A percentile compares a stretch with the other conserved stretches of the same genome.
Conservation (phyloP, 2,888 invertebrate species). For the Thalpophila matura region DNA sequence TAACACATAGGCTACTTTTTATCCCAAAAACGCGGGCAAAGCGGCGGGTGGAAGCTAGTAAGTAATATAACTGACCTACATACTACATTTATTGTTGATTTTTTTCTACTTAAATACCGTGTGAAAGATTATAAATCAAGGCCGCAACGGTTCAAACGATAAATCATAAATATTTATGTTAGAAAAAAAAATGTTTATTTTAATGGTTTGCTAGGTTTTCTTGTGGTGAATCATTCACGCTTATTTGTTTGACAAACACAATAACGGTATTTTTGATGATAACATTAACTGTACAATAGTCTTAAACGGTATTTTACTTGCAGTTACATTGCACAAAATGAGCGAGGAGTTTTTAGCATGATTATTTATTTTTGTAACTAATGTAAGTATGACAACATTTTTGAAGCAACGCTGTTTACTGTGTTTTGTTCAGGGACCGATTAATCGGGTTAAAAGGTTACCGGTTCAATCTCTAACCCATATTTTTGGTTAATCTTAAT, state of each 20-base stretch:
- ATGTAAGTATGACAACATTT: neutral
- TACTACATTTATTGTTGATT: too few species aligned
- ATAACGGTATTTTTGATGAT: slow-evolving; percentile 25
- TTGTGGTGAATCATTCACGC: slow-evolving; percentile 11
- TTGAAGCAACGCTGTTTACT: too few species aligned
- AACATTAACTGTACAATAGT: slow-evolving; percentile 2
- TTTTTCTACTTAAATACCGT: neutral
- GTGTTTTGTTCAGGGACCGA: too few species aligned
- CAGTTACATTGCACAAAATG: neutral
- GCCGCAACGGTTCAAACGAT: slow-evolving; percentile 2
- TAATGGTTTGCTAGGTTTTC: neutral
- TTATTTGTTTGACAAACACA: slow-evolving; percentile 8
- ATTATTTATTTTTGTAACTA: neutral
- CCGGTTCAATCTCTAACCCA: too few species aligned
- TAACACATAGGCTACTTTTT: too few species aligned
- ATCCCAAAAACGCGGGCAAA: too few species aligned
- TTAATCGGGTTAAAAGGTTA: too few species aligned
- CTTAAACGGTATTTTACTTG: slow-evolving; percentile 6
- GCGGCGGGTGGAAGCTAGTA: too few species aligned
- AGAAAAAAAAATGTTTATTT: neutral
- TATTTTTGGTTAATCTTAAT: too few species aligned
- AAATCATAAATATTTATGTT: slow-evolving; percentile 4
- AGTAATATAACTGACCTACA: slow-evolving; percentile 18
- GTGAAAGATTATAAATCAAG: slow-evolving; percentile 5
- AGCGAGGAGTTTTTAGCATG: neutral